Conservation (phyloP, 2,113 vertebrate genomes). For the Pandion haliaetus region DNA sequence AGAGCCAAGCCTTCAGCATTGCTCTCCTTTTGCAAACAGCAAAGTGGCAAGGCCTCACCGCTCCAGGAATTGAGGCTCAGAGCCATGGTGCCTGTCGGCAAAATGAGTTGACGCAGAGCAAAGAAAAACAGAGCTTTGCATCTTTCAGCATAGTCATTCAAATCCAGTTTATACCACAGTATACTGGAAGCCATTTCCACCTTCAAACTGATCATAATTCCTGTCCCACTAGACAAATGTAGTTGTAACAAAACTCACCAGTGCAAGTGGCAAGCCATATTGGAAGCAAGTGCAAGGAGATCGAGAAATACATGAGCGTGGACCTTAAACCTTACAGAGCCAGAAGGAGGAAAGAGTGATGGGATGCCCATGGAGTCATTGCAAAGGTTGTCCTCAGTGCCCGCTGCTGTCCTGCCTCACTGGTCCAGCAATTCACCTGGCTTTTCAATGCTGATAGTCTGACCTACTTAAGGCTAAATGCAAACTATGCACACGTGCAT, state of each 20-base stretch:
- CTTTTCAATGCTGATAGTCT: background rate
- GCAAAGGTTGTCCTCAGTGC: background rate
- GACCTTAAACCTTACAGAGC: background rate
- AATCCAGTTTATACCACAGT: background rate
- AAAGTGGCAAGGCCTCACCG: background rate
- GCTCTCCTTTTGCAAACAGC: background rate
- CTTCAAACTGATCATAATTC: background rate
- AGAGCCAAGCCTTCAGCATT: constrained; percentile 15
- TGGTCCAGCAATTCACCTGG: background rate
- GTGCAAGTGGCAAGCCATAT: background rate
- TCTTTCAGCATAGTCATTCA: background rate
- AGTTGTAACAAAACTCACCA: background rate
- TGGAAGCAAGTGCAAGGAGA: background rate
- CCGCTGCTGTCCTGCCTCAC: background rate
- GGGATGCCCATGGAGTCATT: background rate
- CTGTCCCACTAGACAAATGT: background rate
- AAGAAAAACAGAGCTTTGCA: background rate
- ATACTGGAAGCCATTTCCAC: background rate
- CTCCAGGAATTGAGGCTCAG: background rate
- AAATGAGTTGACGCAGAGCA: background rate
- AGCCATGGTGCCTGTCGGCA: background rate
- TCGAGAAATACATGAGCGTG: background rate
- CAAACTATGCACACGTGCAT: background rate
- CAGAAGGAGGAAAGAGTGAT: background rate
- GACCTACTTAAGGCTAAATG: background rate